A percentile compares a stretch with the other conserved stretches of the same genome.
phyloP scores from a whole-genome alignment of 2,797 vertebrate genomes.

The Gymnopithys bicolor region DNA sequence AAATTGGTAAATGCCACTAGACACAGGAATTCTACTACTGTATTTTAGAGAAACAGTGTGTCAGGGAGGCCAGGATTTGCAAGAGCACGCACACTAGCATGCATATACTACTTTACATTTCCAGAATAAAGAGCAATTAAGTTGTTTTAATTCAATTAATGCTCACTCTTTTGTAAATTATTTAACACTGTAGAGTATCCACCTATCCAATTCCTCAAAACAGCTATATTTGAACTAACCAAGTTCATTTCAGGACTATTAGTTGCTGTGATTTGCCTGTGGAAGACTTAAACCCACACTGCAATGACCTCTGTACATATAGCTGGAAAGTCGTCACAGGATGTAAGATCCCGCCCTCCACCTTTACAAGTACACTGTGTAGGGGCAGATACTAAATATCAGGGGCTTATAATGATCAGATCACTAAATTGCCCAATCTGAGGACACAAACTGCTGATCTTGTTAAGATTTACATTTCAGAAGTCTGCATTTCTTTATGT shows the following conservation, averaged over 20 bases:
- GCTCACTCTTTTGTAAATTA: neutral
- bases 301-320: neutral
- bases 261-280: neutral
- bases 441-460: neutral
- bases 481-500: neutral
- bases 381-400: neutral
- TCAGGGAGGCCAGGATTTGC: neutral
- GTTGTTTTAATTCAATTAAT: neutral
- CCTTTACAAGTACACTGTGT: neutral
- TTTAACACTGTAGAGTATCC: neutral
- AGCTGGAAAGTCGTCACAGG: neutral
- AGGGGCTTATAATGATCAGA: neutral
- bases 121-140: neutral
- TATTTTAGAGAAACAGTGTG: neutral
- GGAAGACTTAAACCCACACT: neutral
- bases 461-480: neutral
- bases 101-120: neutral
- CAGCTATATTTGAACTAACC: neutral
- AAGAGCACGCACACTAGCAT: neutral
- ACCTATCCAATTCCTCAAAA: neutral
- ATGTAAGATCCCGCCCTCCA: neutral
- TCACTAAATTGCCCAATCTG: neutral
- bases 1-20: neutral
- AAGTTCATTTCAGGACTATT: neutral
- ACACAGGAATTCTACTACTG: neutral